Evolutionary conservation across 2,888 invertebrate genomes (phyloP).

Genomic region (Noctua comes): DNA sequence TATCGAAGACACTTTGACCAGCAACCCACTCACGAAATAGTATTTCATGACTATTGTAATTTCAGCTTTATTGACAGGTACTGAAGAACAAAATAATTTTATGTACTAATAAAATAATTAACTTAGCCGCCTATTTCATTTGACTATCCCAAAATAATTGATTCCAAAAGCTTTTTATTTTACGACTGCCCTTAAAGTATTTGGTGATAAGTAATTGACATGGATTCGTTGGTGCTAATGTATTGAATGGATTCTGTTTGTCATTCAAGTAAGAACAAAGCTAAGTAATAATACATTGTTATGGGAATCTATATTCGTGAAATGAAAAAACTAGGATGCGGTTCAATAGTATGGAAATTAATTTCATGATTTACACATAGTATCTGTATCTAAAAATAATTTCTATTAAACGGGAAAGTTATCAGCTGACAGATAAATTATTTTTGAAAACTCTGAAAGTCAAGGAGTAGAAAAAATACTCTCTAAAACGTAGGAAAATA

Average conservation of each 20-base stretch:
- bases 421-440: neutral
- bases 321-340: neutral
- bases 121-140: constrained; percentile 11
- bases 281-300: neutral
- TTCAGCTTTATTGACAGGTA: neutral
- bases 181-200: constrained; percentile 16
- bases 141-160: constrained; percentile 9
- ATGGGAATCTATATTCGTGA: neutral
- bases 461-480: neutral
- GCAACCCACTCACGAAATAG: neutral
- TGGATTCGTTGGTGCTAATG: neutral
- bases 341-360: neutral
- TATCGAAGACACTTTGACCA: neutral
- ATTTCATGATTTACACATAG: neutral
- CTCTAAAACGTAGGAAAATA: neutral
- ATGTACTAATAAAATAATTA: neutral
- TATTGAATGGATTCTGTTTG: constrained; percentile 24
- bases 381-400: too few species aligned
- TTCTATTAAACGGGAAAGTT: too few species aligned
- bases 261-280: constrained; percentile 1
- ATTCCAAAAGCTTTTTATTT: constrained; percentile 20
- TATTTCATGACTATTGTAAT: neutral
- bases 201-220: constrained; percentile 38
- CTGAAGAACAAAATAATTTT: neutral
- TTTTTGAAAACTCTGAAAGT: neutral